Percentiles rank a stretch among this genome's conserved stretches.
phyloP scores from a whole-genome alignment of 2,797 vertebrate genomes.

The Phataginus tricuspis region DNA sequence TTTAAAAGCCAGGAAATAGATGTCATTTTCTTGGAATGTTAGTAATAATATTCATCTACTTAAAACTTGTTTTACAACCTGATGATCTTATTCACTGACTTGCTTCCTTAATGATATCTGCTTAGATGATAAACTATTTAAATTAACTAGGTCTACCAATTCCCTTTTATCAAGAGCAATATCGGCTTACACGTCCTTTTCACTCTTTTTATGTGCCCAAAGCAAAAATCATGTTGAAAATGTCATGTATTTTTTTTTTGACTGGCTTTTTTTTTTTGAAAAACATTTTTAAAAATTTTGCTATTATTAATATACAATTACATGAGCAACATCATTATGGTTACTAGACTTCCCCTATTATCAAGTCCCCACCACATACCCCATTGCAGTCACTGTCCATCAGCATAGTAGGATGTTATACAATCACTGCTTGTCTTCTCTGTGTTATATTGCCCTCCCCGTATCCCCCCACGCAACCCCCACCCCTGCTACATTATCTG shows the following conservation, averaged over 20 bases:
- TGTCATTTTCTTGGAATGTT: slow-evolving; percentile 1
- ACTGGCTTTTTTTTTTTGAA: too few species aligned
- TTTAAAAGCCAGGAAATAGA: not conserved
- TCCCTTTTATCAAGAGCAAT: not conserved
- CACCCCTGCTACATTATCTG: too few species aligned
- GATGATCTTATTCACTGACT: not conserved
- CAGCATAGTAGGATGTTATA: too few species aligned
- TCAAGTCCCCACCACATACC: too few species aligned
- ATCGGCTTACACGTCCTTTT: not conserved
- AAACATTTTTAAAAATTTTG: too few species aligned
- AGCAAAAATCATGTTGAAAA: slow-evolving; percentile 30
- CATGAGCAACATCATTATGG: too few species aligned
- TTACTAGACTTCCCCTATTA: too few species aligned
- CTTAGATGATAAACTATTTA: not conserved
- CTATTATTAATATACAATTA: too few species aligned
- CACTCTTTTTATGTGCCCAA: not conserved
- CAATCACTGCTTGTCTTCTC: too few species aligned
- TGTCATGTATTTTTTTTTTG: not conserved
- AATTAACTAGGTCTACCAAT: not conserved
- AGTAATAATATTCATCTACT: not conserved
- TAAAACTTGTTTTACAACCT: not conserved
- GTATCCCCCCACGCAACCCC: too few species aligned
- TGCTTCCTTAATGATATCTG: not conserved
- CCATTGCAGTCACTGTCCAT: too few species aligned
- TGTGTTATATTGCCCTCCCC: too few species aligned